Evolutionary conservation across 1,140 invertebrate species (phyloP), one percentile per base, ranked within the genome.

Genomic region (Ditylenchus dipsaci): DNA sequence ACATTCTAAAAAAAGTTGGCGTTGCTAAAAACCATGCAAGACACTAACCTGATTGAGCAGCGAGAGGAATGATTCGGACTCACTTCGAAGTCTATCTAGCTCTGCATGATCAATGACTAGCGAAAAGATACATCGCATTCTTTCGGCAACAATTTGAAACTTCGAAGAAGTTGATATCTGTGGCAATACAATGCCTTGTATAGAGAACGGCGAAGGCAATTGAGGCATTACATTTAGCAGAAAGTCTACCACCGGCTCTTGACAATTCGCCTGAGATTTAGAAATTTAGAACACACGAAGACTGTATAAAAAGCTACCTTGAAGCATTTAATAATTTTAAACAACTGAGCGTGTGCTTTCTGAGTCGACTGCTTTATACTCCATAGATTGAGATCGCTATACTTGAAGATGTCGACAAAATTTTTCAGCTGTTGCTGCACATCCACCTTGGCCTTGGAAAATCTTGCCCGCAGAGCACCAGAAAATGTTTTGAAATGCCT

Each of bases 341-440:
- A 78, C 15, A 84, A 42, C 47, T 83, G 79, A 26, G 62, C 60
- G 66, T 80, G 80, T 17, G 72, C 81, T 43, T 77, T 73, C 23
- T 74, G 60, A 0, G 75, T 68, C 1, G 73, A 75, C 73, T 90
- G 89, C 73, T 91, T 92, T 9, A 97, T 88, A n/a, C 91, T 88
- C 88, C 91, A 95, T 81, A 94, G 94, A 79, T 90, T 95, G 0
- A 93, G 88, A 79, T 97, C 93, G 80, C 91, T 93, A 90, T 93
- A 97, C 38, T 91, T 87, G n/a, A 90, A 90, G 53, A 97, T 95
- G 83, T 96, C 95, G 0, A 97, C 90, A 83, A 92, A 93, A 69
- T 95, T 91, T 71, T 87, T 79, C 19, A 83, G 38, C n/a, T 93
- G 90, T 84, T 93, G 94, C 75, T 95, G 0, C 63, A 65, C 63